These are phyloP conservation scores for Miltochrista miniata DNA, from an alignment of 2,888 invertebrate species.

Conservation along the genomic window DNA sequence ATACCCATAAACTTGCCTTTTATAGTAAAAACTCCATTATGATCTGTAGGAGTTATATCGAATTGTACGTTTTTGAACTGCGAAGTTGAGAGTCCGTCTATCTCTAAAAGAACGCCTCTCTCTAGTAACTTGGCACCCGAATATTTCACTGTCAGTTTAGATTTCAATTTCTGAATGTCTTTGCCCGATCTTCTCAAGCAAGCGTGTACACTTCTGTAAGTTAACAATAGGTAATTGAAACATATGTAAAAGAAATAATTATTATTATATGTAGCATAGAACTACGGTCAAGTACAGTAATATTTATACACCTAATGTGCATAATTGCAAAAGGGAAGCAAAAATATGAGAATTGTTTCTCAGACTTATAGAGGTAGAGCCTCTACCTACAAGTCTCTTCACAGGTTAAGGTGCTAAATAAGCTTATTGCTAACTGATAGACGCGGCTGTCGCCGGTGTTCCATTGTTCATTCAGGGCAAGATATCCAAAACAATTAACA, in stretches of 20 bases:
- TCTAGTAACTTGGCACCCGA: constrained; percentile 87
- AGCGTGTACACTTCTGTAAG: constrained; percentile 82
- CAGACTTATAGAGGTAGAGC: too few relatives aligned
- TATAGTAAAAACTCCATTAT: constrained; percentile 87
- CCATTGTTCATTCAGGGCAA: too few relatives aligned
- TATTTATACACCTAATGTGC: too few relatives aligned
- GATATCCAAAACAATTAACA: too few relatives aligned
- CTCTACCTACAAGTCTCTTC: too few relatives aligned
- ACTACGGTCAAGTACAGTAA: too few relatives aligned
- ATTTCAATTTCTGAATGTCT: constrained; percentile 81
- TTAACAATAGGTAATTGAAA: constrained; percentile 1
- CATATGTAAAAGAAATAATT: background rate
- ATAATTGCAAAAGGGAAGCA: too few relatives aligned
- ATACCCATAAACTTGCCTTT: constrained; percentile 91
- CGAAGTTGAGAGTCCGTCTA: constrained; percentile 86
- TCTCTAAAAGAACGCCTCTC: constrained; percentile 88
- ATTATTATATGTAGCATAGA: too few relatives aligned
- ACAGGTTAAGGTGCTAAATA: too few relatives aligned
- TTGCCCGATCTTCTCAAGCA: constrained; percentile 75
- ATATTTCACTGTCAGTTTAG: constrained; percentile 85
- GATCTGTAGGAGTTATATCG: constrained; percentile 87
- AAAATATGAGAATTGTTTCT: too few relatives aligned
- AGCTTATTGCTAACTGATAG: too few relatives aligned
- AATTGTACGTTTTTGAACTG: constrained; percentile 91
- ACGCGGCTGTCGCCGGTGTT: too few relatives aligned